Percentiles rank a stretch among this genome's conserved stretches.
These are phyloP conservation scores for human (Homo sapiens) DNA, from an alignment of 2,113 vertebrate species.

Conservation along the genomic window GRCh38 chr14:34696501-34697000, in stretches of 20 bases:
- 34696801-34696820: neutral
- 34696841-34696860: neutral
- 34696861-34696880: neutral
- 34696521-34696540: neutral
- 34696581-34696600: constrained; percentile 6
- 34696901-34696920: too few species aligned
- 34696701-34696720: neutral
- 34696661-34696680: neutral
- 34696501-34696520: neutral
- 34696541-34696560: neutral
- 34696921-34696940: too few species aligned
- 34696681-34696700: neutral
- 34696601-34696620: neutral
- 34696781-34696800: constrained; percentile 19
- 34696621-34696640: neutral
- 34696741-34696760: neutral
- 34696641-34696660: neutral
- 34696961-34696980: too few species aligned
- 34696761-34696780: neutral
- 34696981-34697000: neutral
- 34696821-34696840: neutral
- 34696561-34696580: neutral
- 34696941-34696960: too few species aligned
- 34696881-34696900: neutral
- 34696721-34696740: neutral